Base-by-base conservation (phyloP, 2,797 vertebrate species). In the Coregonus sp. region DNA sequence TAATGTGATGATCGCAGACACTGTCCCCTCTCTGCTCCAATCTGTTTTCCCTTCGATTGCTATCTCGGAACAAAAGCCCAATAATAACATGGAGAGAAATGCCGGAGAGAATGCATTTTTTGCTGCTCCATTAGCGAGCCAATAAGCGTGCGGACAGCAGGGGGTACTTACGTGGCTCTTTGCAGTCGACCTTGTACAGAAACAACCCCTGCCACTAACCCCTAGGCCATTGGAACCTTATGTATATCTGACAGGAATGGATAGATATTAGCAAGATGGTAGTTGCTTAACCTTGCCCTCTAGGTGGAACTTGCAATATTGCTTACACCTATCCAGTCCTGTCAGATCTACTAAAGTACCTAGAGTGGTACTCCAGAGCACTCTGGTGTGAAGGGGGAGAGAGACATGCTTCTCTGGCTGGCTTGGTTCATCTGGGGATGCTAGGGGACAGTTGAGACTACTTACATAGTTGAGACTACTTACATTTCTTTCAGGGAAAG, bases 71-170 rank as follows among this genome's bases (percentile, higher is more conserved):
- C 37, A 47, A 16, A 69, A 40, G 35, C 35, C 67, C 65, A 69
- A n/a, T 47, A 69, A 69, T 20, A 69, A 12, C 18, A 70, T 40
- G 66, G 66, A 70, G 35, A 14, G 35, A 37, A 69, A 69, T 37
- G 67, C 18, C 37, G 4, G 68, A 40, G 35, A 16, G n/a, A 47
- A 70, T n/a, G 3, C 18, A 2, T 70, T 70, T 70, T 18, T 47
- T 20, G 16, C n/a, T 25, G 68, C 35, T 20, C 37, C 68, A 47
- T 70, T 25, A 40, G 18, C 40, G 18, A 47, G 37, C 37, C 18
- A 7, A 59, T 20, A 18, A 59, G 56, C 18, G 2, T 9, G 4
- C 4, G 68, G 37, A 47, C 68, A 50, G 37, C 56, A 59, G 56
- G 56, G 56, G 56, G 56, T 25, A 65, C 25, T 25, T 65, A 29